These are phyloP conservation scores for Chrysotoxum bicinctum DNA, from an alignment of 2,888 invertebrate species.

Conservation along the genomic window DNA sequence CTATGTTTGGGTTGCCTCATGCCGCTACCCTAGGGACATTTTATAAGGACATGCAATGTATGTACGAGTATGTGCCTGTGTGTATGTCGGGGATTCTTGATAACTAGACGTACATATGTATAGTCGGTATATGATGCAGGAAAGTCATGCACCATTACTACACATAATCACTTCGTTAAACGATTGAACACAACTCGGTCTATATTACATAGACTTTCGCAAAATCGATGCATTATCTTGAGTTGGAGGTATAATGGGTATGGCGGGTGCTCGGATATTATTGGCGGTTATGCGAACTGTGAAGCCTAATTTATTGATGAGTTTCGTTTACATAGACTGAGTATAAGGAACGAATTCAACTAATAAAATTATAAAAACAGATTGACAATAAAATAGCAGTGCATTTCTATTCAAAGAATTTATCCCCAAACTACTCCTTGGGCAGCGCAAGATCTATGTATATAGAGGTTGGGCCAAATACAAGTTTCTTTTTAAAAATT, in stretches of 20 bases:
- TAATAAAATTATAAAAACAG: too few species aligned
- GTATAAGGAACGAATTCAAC: too few species aligned
- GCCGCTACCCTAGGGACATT: constrained; percentile 6
- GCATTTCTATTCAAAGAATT: too few species aligned
- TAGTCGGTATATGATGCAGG: constrained; percentile 35
- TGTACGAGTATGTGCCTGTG: neutral
- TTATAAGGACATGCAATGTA: constrained; percentile 5
- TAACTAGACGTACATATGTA: constrained; percentile 34
- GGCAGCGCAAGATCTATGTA: too few species aligned
- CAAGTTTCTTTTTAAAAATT: too few species aligned
- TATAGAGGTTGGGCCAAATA: too few species aligned
- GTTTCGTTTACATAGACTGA: too few species aligned
- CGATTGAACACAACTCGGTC: constrained; percentile 36
- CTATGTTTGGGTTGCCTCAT: constrained; percentile 2
- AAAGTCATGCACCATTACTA: constrained; percentile 71
- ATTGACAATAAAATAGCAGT: too few species aligned
- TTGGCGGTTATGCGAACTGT: neutral
- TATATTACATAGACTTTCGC: constrained; percentile 54
- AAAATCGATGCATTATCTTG: constrained; percentile 53
- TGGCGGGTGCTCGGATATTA: neutral
- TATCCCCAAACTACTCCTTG: too few species aligned
- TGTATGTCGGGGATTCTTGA: constrained; percentile 38
- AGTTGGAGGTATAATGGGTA: neutral
- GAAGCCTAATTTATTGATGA: neutral
- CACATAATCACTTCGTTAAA: constrained; percentile 66